Evolutionary conservation across 1,140 invertebrate genomes (phyloP).

Genomic region (Habropoda laboriosa): DNA sequence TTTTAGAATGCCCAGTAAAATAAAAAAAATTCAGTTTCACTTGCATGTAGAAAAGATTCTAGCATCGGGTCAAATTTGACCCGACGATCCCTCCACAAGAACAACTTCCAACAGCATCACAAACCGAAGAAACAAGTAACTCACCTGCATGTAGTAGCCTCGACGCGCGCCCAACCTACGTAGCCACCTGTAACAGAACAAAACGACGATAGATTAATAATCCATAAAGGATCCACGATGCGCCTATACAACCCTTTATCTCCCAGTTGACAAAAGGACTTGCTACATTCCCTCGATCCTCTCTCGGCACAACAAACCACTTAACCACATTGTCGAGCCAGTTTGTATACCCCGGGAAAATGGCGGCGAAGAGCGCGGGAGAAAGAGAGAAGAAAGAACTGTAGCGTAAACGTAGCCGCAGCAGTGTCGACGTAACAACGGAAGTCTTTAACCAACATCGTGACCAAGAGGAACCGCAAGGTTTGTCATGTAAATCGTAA

Average conservation of each 20-base stretch:
- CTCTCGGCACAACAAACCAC: background rate
- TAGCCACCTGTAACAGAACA: constrained; percentile 41
- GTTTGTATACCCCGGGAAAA: background rate
- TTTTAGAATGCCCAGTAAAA: too few relatives aligned
- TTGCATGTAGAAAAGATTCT: too few relatives aligned
- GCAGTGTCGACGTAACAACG: background rate
- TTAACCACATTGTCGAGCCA: background rate
- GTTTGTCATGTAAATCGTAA: constrained; percentile 64
- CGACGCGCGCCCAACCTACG: background rate
- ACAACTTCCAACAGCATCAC: background rate
- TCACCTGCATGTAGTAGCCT: constrained; percentile 42
- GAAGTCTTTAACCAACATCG: constrained; percentile 12
- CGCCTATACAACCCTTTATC: background rate
- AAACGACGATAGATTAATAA: background rate
- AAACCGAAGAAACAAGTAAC: background rate
- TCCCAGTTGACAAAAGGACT: background rate
- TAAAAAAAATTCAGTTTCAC: too few relatives aligned
- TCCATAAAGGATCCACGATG: background rate
- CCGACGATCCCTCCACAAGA: too few relatives aligned
- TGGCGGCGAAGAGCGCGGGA: background rate
- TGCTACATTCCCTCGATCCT: background rate
- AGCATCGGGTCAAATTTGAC: too few relatives aligned
- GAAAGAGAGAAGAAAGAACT: background rate
- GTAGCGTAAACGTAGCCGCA: background rate
- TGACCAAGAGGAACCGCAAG: constrained; percentile 21